Conservation (phyloP, 2,888 invertebrate species). For the Ariolimax columbianus region DNA sequence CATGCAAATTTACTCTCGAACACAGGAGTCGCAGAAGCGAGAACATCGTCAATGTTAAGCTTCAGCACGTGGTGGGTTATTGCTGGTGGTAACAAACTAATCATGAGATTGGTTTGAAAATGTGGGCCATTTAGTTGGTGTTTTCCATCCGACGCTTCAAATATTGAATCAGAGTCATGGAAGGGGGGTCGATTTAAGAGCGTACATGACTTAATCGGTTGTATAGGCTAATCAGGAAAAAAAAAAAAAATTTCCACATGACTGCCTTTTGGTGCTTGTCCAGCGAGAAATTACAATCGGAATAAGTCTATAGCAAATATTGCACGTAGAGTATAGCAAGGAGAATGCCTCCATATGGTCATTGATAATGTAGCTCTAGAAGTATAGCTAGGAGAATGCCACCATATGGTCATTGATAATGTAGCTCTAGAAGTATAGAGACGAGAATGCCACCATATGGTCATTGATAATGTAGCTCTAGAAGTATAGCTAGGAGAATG, state of each 20-base stretch:
- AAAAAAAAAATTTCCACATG: not conserved
- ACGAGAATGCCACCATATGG: not conserved
- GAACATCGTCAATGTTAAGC: not conserved
- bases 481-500: not conserved
- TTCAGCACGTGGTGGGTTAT: not conserved
- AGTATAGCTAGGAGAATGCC: not conserved
- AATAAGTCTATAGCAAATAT: not conserved
- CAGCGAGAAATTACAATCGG: not conserved
- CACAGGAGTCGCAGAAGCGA: not conserved
- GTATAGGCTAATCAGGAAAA: not conserved
- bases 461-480: not conserved
- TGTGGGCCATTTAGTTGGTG: not conserved
- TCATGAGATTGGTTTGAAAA: not conserved
- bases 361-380: not conserved
- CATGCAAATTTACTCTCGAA: not conserved
- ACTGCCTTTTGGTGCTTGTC: not conserved
- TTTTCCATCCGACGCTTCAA: not conserved
- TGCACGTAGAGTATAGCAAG: not conserved
- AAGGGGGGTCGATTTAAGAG: not conserved
- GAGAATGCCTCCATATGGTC: not conserved
- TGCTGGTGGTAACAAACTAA: not conserved
- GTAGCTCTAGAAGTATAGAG: too few relatives aligned
- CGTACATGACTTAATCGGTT: not conserved
- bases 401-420: not conserved
- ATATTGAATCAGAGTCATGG: not conserved